These are phyloP conservation scores for Botia almorhae DNA, from an alignment of 2,797 vertebrate species.

Conservation along the genomic window DNA sequence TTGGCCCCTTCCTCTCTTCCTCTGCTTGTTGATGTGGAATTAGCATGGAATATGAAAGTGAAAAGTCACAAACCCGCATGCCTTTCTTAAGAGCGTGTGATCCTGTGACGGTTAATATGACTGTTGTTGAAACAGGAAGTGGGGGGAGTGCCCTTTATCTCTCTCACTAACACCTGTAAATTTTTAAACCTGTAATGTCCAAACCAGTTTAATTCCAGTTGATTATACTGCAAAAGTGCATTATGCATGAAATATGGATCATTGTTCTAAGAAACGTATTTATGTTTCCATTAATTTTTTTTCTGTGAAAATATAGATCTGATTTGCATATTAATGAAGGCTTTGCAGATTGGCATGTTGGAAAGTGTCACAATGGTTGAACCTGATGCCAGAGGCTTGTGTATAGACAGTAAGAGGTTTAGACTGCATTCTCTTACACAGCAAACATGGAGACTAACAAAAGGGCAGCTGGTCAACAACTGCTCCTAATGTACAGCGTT, in stretches of 20 bases:
- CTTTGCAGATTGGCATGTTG: constrained; percentile 50
- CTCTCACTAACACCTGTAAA: constrained; percentile 76
- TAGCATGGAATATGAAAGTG: constrained; percentile 45
- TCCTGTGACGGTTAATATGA: constrained; percentile 68
- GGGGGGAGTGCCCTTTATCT: constrained; percentile 43
- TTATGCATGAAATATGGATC: constrained; percentile 78
- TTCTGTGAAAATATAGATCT: constrained; percentile 59
- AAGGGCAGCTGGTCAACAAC: background rate
- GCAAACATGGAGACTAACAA: constrained; percentile 13
- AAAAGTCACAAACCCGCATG: constrained; percentile 67
- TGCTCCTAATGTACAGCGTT: background rate
- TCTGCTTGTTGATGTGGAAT: constrained; percentile 39
- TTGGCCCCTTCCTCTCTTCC: constrained; percentile 19
- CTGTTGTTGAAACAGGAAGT: constrained; percentile 65
- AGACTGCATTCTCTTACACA: constrained; percentile 24
- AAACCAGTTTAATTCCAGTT: constrained; percentile 79
- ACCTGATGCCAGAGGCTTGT: constrained; percentile 37
- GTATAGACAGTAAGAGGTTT: constrained; percentile 37
- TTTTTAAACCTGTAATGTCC: constrained; percentile 79
- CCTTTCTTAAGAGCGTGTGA: constrained; percentile 65
- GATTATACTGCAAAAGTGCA: constrained; percentile 76
- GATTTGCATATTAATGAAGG: constrained; percentile 63
- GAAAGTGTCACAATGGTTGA: constrained; percentile 43
- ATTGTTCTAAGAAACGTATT: constrained; percentile 67
- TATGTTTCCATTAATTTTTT: constrained; percentile 54